Evolutionary conservation across 2,113 vertebrate genomes (phyloP).

Genomic region (Bambusicola thoracicus): DNA sequence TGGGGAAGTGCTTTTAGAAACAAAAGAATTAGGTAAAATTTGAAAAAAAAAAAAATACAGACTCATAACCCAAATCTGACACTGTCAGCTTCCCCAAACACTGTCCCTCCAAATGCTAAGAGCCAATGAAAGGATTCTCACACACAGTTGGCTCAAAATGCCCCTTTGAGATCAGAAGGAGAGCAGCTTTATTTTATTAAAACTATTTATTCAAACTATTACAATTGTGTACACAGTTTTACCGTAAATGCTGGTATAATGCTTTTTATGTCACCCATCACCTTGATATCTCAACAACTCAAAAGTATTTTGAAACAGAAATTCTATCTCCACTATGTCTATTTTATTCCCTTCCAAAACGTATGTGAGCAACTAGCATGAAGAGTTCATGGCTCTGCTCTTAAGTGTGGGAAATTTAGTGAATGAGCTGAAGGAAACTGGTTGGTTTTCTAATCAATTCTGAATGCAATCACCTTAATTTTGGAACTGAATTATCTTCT

Average conservation of each 20-base stretch:
- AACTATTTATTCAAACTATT: not conserved
- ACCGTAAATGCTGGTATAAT: not conserved
- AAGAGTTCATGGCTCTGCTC: not conserved
- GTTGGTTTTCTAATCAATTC: not conserved
- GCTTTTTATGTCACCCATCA: not conserved
- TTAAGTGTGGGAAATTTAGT: not conserved
- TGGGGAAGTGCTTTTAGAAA: not conserved
- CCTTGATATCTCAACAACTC: not conserved
- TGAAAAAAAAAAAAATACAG: not conserved
- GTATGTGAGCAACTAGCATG: not conserved
- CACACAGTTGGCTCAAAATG: not conserved
- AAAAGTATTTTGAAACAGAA: not conserved
- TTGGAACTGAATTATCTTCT: not conserved
- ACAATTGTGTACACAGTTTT: not conserved
- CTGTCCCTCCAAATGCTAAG: not conserved
- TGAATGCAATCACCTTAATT: not conserved
- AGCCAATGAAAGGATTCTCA: not conserved
- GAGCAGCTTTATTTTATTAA: not conserved
- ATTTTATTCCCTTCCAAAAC: not conserved
- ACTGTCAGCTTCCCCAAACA: accelerated
- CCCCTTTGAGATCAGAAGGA: not conserved
- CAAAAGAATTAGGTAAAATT: not conserved
- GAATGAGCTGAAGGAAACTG: accelerated
- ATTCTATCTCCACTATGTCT: not conserved
- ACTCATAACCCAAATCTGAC: not conserved